Base-by-base conservation (phyloP, 2,113 vertebrate genomes). In the Tympanuchus pallidicinctus region DNA sequence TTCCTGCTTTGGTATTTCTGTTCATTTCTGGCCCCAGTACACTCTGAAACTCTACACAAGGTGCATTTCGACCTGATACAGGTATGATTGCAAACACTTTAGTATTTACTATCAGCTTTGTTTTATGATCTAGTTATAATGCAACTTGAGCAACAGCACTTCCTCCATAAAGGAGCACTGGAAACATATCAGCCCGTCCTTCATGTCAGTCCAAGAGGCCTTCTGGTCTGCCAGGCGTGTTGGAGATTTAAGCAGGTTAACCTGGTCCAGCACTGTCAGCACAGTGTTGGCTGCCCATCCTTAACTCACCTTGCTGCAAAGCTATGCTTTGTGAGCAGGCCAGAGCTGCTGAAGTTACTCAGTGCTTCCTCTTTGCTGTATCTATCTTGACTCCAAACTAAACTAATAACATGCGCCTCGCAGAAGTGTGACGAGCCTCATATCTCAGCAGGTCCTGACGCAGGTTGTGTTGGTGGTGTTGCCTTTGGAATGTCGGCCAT, bases 121-220 rank as follows among this genome's bases (percentile, higher is more conserved):
- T 72, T 72, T 72, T 4, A 30, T 19, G 25, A 11, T 63, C 45
- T 79, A 60, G 28, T 79, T 52, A 28, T 36, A 64, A 48, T 47
- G 43, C 43, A 63, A 25, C 65, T 57, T 75, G 21, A 81, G 59
- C 59, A 50, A 50, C 27, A 54, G 25, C 54, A 32, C 43, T 48
- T 69, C n/a, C 43, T 59, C 34, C 61, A 36, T 52, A 67, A n/a
- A 36, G 18, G 48, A 38, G 18, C 7, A 6, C 36, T 69, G 60
- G 71, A 89, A 82, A 67, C 72, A 50, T 18, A 50, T 47, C 20
- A 47, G 8, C 6, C 20, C 69, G 36, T 64, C 40, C 47, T n/a
- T 77, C n/a, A 19, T 0, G 0, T 38, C 16, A 30, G 22, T 66
- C 8, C 50, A 50, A 70, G 81, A 59, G 43, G 1, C 0, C 1